Conservation (phyloP, 1,140 invertebrate genomes). For the Berghia stephanieae region DNA sequence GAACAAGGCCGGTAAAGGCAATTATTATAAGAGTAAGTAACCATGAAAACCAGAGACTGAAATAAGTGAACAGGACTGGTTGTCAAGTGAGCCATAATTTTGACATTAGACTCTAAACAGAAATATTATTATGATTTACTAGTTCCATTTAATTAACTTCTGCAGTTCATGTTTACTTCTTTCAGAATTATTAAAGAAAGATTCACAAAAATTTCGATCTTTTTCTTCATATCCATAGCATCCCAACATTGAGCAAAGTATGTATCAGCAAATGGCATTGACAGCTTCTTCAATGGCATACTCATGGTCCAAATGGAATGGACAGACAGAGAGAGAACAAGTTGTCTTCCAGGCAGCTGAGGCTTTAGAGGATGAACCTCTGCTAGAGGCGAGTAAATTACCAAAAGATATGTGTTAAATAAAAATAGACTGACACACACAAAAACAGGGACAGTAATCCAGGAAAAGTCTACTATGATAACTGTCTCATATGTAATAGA, state of each 20-base stretch:
- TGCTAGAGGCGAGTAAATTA: slow-evolving; percentile 53
- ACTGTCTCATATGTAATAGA: too few species aligned
- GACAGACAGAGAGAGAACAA: slow-evolving; percentile 53
- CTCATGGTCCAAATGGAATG: slow-evolving; percentile 90
- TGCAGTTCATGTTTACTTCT: neutral
- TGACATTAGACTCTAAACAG: neutral
- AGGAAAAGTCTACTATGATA: too few species aligned
- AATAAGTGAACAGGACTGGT: too few species aligned
- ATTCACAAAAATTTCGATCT: neutral
- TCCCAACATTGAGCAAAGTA: slow-evolving; percentile 78
- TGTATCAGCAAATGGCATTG: slow-evolving; percentile 84
- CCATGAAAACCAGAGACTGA: too few species aligned
- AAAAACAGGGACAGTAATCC: too few species aligned
- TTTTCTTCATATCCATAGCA: slow-evolving; percentile 43
- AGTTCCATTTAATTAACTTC: neutral
- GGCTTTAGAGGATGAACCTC: slow-evolving; percentile 55
- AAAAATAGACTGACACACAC: too few species aligned
- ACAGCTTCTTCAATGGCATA: slow-evolving; percentile 81
- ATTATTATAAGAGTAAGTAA: too few species aligned
- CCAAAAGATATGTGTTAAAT: neutral
- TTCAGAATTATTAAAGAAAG: neutral
- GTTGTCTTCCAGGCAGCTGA: slow-evolving; percentile 60
- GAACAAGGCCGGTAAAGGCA: too few species aligned
- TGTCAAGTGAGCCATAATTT: too few species aligned
- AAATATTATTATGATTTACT: neutral